These are phyloP conservation scores for Colistium nudipinnis DNA, from an alignment of 2,113 vertebrate species.

Conservation along the genomic window DNA sequence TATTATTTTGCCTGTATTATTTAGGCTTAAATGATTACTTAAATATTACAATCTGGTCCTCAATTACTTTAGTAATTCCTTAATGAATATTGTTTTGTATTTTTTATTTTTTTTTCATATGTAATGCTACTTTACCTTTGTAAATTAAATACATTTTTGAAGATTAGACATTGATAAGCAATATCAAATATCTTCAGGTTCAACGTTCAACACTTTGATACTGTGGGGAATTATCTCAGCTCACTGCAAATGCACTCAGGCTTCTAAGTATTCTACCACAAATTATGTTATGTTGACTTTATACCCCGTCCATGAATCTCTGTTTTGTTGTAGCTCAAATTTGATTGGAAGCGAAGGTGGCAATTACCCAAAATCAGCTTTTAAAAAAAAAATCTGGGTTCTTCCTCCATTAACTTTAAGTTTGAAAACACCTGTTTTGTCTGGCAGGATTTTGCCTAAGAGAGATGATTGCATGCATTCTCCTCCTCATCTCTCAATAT, in stretches of 20 bases:
- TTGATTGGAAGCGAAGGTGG: not conserved
- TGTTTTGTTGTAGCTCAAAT: not conserved
- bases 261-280: slow-evolving; percentile 14
- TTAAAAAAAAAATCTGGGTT: no score
- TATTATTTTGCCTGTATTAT: no score
- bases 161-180: no score
- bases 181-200: no score
- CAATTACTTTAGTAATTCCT: not conserved
- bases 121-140: no score
- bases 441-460: not conserved
- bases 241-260: slow-evolving; percentile 20
- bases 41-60: not conserved
- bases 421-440: not conserved
- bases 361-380: no score
- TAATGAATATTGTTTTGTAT: no score
- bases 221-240: not conserved
- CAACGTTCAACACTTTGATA: not conserved
- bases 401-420: no score
- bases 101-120: no score
- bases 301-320: not conserved
- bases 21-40: not conserved
- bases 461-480: slow-evolving; percentile 4
- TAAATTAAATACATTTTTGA: no score
- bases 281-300: slow-evolving; percentile 20
- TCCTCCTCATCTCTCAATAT: not conserved